Conservation (phyloP, 1,140 invertebrate genomes). For the Nixonia krombeini region DNA sequence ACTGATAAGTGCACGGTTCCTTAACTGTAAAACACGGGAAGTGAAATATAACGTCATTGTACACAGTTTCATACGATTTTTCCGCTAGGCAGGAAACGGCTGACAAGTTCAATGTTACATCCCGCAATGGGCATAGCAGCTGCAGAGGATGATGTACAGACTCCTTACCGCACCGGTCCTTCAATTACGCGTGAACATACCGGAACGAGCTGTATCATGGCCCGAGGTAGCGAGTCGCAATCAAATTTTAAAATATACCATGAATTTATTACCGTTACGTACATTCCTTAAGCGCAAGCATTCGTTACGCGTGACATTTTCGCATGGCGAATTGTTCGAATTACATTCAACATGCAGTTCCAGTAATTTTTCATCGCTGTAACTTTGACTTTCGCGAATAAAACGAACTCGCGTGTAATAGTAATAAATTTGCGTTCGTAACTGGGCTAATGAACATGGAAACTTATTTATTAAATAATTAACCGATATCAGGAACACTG, state of each 20-base stretch:
- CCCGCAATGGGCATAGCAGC: neutral
- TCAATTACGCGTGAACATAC: constrained; percentile 2
- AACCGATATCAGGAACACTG: no score
- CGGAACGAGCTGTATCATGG: neutral
- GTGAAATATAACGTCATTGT: constrained; percentile 1
- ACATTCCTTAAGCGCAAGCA: neutral
- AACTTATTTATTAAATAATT: no score
- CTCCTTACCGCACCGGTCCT: neutral
- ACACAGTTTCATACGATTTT: neutral
- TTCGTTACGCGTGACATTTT: constrained; percentile 3
- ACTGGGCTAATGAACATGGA: no score
- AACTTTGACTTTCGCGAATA: no score
- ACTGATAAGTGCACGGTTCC: neutral
- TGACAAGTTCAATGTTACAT: constrained; percentile 3
- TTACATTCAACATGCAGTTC: no score
- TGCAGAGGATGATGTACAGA: neutral
- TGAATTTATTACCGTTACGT: neutral
- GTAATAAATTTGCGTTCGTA: no score
- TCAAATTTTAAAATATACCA: neutral
- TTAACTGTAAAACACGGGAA: neutral
- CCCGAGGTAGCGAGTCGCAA: neutral
- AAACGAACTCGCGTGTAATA: no score
- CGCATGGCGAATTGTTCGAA: no score
- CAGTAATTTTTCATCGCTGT: no score
- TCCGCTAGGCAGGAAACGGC: neutral